A percentile compares a stretch with the other conserved stretches of the same genome.
Conservation (phyloP, 23 tunicate genomes). For the Botrylloides violaceus region DNA sequence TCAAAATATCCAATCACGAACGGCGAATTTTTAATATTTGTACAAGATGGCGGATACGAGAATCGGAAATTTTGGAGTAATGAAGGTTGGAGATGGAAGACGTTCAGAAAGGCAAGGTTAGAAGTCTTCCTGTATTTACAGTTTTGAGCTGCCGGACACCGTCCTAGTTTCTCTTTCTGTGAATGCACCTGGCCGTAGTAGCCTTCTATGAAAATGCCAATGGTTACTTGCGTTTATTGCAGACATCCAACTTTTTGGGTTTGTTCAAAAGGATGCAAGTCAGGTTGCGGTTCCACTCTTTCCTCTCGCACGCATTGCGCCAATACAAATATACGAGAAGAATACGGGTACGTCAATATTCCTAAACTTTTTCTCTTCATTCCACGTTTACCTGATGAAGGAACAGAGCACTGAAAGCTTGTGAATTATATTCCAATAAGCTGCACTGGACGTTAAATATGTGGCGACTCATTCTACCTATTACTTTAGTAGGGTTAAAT, state of each 20-base stretch:
- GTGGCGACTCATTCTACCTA: too few relatives aligned
- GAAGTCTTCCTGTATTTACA: not conserved
- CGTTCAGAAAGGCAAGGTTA: conserved; percentile 53
- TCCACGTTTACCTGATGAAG: too few relatives aligned
- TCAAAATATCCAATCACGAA: conserved; percentile 81
- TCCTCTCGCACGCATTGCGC: conserved; percentile 47
- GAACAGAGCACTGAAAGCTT: too few relatives aligned
- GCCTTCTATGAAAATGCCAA: not conserved
- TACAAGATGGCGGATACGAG: conserved; percentile 63
- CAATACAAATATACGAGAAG: not conserved
- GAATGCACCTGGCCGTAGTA: not conserved
- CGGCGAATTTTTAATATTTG: conserved; percentile 59
- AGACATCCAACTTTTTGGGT: conserved; percentile 94
- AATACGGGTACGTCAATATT: not conserved
- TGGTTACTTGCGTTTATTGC: not conserved
- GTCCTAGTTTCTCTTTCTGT: too few relatives aligned
- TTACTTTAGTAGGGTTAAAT: too few relatives aligned
- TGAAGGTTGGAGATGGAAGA: conserved; percentile 74
- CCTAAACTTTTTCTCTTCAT: too few relatives aligned
- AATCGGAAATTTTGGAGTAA: conserved; percentile 46
- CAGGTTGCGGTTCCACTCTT: conserved; percentile 60
- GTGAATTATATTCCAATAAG: too few relatives aligned
- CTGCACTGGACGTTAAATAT: too few relatives aligned
- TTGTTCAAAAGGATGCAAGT: conserved; percentile 56
- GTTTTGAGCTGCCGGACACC: not conserved